Evolutionary conservation across 2,888 invertebrate genomes (phyloP).

Genomic region (Dryadula phaetusa): DNA sequence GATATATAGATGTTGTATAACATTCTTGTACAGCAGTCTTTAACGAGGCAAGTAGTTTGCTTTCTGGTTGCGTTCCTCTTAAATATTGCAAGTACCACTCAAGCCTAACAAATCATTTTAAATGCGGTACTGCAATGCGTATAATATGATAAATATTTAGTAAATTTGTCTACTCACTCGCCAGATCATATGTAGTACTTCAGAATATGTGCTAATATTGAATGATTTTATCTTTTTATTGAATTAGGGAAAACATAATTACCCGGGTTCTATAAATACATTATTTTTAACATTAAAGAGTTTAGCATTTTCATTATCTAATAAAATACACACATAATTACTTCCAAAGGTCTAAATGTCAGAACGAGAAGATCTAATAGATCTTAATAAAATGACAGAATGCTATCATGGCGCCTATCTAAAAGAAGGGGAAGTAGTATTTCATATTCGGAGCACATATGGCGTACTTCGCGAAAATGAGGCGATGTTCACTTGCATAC

Average conservation of each 20-base stretch:
- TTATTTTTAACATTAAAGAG: too few species aligned
- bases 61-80: conserved; percentile 15
- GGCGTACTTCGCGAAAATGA: conserved; percentile 68
- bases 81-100: conserved; percentile 37
- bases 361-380: conserved; percentile 43
- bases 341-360: background rate
- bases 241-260: background rate
- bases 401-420: conserved; percentile 65
- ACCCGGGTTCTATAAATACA: too few species aligned
- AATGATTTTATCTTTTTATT: background rate
- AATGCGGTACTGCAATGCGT: conserved; percentile 71
- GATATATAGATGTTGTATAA: background rate
- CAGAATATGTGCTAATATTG: background rate
- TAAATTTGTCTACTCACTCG: conserved; percentile 38
- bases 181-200: conserved; percentile 5
- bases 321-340: background rate
- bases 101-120: conserved; percentile 73
- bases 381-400: conserved; percentile 66
- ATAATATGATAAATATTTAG: conserved; percentile 55
- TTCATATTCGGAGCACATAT: conserved; percentile 68
- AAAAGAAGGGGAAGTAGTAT: conserved; percentile 64
- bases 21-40: background rate
- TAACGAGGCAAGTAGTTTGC: background rate
- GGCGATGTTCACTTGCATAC: conserved; percentile 47
- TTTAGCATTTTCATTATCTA: background rate